Evolutionary conservation across 2,888 invertebrate species (phyloP).

Genomic region (Cataglyphis cursor): DNA sequence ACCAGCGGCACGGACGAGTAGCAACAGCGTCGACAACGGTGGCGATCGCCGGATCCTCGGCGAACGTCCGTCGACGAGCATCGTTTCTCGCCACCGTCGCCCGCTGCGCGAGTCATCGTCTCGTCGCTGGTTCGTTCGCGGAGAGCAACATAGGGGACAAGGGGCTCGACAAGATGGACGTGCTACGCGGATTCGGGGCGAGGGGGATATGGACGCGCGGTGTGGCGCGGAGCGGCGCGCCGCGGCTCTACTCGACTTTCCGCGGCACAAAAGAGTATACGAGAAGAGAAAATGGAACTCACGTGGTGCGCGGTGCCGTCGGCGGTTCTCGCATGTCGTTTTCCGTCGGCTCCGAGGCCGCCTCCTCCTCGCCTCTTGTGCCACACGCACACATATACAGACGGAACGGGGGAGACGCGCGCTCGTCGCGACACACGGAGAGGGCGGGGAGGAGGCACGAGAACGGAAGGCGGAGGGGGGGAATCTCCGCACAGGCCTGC

Average conservation of each 20-base stretch:
- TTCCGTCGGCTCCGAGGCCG: slow-evolving; percentile 74
- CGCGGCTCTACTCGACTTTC: slow-evolving; percentile 16
- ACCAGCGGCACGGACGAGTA: slow-evolving; percentile 50
- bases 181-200: slow-evolving; percentile 73
- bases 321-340: slow-evolving; percentile 81
- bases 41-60: slow-evolving; percentile 49
- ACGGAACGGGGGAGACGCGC: slow-evolving; percentile 55
- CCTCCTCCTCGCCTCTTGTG: slow-evolving; percentile 62
- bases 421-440: slow-evolving; percentile 79
- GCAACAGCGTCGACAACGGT: neutral
- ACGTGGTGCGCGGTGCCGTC: slow-evolving; percentile 84
- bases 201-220: slow-evolving; percentile 61
- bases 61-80: slow-evolving; percentile 62
- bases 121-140: slow-evolving; percentile 29
- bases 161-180: slow-evolving; percentile 83
- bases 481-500: neutral
- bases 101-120: slow-evolving; percentile 76
- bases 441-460: slow-evolving; percentile 59
- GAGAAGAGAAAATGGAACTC: slow-evolving; percentile 75
- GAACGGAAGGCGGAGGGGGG: neutral
- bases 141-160: slow-evolving; percentile 82
- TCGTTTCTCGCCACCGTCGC: slow-evolving; percentile 41
- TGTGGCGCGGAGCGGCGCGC: slow-evolving; percentile 56
- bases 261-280: neutral
- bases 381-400: slow-evolving; percentile 54